Evolutionary conservation across 2,888 invertebrate species (phyloP).

Genomic region (Pecten maximus): DNA sequence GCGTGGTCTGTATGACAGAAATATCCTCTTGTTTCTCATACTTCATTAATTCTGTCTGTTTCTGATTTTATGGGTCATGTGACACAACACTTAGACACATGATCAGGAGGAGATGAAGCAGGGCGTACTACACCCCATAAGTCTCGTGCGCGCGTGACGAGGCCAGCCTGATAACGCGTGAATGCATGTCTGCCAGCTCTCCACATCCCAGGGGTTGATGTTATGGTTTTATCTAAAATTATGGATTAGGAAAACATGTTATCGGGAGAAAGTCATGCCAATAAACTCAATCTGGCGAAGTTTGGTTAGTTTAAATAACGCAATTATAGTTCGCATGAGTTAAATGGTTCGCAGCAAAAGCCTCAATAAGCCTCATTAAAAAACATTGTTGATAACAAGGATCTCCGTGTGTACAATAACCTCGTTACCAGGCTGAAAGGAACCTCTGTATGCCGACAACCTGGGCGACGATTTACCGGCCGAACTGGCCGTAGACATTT

Average conservation of each 20-base stretch:
- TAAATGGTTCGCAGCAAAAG: no score
- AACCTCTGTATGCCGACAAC: no score
- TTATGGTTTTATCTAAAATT: slow-evolving; percentile 21
- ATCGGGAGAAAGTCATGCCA: neutral
- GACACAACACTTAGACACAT: neutral
- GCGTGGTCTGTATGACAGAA: no score
- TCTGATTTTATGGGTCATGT: neutral
- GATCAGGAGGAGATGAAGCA: neutral
- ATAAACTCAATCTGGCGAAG: neutral
- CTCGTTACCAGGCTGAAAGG: no score
- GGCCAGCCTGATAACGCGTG: neutral
- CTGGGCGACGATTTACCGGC: no score
- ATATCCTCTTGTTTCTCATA: neutral
- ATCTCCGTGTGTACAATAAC: no score
- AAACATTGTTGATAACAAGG: no score
- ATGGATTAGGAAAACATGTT: neutral
- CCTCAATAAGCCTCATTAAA: no score
- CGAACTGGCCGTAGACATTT: no score
- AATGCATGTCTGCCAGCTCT: neutral
- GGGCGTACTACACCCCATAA: neutral
- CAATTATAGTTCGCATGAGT: no score
- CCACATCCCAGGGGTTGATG: neutral
- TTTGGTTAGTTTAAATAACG: neutral
- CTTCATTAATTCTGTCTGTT: neutral
- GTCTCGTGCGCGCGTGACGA: slow-evolving; percentile 19